A percentile compares a stretch with the other conserved stretches of the same genome.
phyloP scores from a whole-genome alignment of 2,113 vertebrate species.

The Catharus fuscescens region DNA sequence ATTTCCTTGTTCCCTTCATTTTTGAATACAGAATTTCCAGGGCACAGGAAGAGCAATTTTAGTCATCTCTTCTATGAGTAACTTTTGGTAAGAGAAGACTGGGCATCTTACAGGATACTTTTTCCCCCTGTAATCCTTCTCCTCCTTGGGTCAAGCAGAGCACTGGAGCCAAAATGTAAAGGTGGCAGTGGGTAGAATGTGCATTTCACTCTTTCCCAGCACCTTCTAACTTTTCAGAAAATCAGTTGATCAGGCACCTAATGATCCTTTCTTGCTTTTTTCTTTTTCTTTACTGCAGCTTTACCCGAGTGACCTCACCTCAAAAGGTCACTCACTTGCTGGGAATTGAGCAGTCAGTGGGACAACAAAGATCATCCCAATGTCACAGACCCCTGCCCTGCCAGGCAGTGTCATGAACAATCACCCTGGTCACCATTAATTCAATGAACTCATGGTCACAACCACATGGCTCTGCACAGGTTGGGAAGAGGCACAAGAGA shows the following conservation, averaged over 20 bases:
- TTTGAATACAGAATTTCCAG: background rate
- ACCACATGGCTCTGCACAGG: background rate
- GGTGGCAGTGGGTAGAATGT: background rate
- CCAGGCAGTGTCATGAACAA: background rate
- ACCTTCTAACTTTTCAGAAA: background rate
- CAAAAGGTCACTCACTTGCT: background rate
- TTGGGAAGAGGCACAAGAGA: background rate
- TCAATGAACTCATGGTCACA: background rate
- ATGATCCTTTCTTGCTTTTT: background rate
- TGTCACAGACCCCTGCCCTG: background rate
- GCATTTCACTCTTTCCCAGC: background rate
- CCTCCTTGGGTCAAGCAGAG: background rate
- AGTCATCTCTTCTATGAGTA: background rate
- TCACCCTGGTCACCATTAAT: background rate
- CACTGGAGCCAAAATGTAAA: background rate
- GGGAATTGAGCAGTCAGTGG: background rate
- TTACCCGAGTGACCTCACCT: background rate
- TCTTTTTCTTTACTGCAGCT: background rate
- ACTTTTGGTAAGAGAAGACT: background rate
- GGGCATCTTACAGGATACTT: background rate
- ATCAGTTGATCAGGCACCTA: background rate
- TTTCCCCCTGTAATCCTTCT: background rate
- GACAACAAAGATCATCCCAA: background rate
- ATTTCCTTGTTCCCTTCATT: background rate
- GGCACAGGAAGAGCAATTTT: background rate